A percentile compares a stretch with the other conserved stretches of the same genome.
Evolutionary conservation across 2,113 vertebrate species (phyloP).

Genomic region (Sceloporus undulatus): DNA sequence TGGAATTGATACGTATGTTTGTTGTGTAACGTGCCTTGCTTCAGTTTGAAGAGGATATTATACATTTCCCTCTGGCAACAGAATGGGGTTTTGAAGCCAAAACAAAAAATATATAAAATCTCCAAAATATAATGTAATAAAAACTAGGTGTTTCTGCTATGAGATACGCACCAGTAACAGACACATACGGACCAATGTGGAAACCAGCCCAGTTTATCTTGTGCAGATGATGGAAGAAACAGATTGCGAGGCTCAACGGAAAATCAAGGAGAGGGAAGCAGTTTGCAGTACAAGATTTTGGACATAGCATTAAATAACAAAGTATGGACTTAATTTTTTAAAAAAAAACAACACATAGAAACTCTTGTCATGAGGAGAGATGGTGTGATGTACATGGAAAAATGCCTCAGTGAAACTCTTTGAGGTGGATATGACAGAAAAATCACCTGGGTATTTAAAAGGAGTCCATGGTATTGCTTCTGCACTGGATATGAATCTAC

Average conservation of each 20-base stretch:
- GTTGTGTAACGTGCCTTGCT: neutral
- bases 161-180: neutral
- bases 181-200: neutral
- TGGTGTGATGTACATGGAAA: too few relatives aligned
- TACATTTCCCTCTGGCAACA: neutral
- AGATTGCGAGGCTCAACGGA: neutral
- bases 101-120: neutral
- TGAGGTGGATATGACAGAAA: too few relatives aligned
- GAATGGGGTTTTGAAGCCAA: neutral
- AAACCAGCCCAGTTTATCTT: neutral
- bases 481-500: too few relatives aligned
- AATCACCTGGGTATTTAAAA: too few relatives aligned
- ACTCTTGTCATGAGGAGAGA: too few relatives aligned
- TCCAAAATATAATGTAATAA: neutral
- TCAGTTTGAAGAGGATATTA: neutral
- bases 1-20: neutral
- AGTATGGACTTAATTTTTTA: too few relatives aligned
- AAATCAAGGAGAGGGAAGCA: neutral
- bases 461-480: too few relatives aligned
- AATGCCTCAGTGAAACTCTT: too few relatives aligned
- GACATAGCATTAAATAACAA: too few relatives aligned
- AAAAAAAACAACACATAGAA: too few relatives aligned
- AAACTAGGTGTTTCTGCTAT: neutral
- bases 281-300: too few relatives aligned
- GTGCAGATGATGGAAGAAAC: conserved; percentile 37